phyloP scores from a whole-genome alignment of 2,888 invertebrate genomes.

The Ptychoptera albimana region DNA sequence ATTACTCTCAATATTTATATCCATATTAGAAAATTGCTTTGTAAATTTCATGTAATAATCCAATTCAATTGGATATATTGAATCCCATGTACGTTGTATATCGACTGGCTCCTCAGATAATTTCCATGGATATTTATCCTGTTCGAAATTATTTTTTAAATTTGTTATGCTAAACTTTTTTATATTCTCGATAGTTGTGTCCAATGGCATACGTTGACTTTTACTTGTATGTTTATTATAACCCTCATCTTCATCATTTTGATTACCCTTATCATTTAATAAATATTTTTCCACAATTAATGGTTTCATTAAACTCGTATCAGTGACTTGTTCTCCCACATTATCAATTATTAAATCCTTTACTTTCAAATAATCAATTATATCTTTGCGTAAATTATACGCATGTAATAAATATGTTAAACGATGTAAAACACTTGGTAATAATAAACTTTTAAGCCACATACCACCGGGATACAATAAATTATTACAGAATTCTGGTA shows the following conservation, averaged over 20 bases:
- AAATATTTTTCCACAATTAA: constrained; percentile 11
- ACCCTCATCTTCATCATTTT: constrained; percentile 11
- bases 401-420: constrained; percentile 23
- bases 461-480: constrained; percentile 54
- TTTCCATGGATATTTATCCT: constrained; percentile 17
- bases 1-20: not conserved
- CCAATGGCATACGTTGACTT: no score
- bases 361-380: constrained; percentile 20
- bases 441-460: constrained; percentile 69
- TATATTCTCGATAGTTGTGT: no score
- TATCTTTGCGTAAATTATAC: constrained; percentile 26
- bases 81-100: constrained; percentile 40
- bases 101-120: constrained; percentile 44
- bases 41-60: constrained; percentile 53
- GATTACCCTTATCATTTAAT: no score
- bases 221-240: no score
- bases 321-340: no score
- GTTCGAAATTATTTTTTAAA: not conserved
- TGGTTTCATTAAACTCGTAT: constrained; percentile 14
- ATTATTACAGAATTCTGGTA: constrained; percentile 75
- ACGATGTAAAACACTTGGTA: constrained; percentile 77
- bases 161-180: constrained; percentile 14
- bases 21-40: constrained; percentile 5
- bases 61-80: constrained; percentile 46
- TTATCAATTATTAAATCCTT: constrained; percentile 10